Conservation (phyloP, 1,140 invertebrate species). For the Lordiphosa mommai region DNA sequence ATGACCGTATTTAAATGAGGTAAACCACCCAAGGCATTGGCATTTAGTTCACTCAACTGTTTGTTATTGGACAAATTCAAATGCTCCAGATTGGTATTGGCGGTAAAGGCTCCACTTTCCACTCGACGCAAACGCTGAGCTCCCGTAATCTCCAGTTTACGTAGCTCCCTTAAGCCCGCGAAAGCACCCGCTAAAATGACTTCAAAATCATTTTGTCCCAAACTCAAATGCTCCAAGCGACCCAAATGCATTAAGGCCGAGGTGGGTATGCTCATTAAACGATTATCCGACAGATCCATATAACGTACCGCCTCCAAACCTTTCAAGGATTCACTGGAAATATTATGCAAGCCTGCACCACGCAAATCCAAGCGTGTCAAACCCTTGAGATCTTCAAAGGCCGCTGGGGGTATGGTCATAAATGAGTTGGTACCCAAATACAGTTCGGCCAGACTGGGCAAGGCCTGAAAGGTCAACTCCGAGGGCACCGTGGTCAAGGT, state of each 20-base stretch:
- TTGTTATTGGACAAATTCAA: slow-evolving; percentile 89
- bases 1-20: slow-evolving; percentile 88
- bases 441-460: slow-evolving; percentile 89
- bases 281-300: slow-evolving; percentile 89
- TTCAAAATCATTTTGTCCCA: slow-evolving; percentile 91
- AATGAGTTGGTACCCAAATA: slow-evolving; percentile 92
- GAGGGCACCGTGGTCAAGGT: slow-evolving; percentile 88
- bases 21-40: slow-evolving; percentile 87
- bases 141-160: slow-evolving; percentile 88
- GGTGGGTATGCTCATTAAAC: slow-evolving; percentile 87
- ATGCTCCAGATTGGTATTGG: slow-evolving; percentile 90
- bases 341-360: slow-evolving; percentile 88
- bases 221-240: slow-evolving; percentile 88
- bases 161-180: slow-evolving; percentile 87
- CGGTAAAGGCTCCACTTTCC: slow-evolving; percentile 87
- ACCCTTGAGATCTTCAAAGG: slow-evolving; percentile 87
- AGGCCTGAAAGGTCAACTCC: slow-evolving; percentile 83
- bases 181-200: slow-evolving; percentile 86
- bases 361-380: slow-evolving; percentile 89
- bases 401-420: slow-evolving; percentile 85
- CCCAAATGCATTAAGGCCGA: slow-evolving; percentile 85
- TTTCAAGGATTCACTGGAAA: slow-evolving; percentile 87
- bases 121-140: slow-evolving; percentile 86
- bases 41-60: slow-evolving; percentile 85
- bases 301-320: slow-evolving; percentile 86